phyloP scores from a whole-genome alignment of 2,888 invertebrate species.

The Hecatera dysodea region DNA sequence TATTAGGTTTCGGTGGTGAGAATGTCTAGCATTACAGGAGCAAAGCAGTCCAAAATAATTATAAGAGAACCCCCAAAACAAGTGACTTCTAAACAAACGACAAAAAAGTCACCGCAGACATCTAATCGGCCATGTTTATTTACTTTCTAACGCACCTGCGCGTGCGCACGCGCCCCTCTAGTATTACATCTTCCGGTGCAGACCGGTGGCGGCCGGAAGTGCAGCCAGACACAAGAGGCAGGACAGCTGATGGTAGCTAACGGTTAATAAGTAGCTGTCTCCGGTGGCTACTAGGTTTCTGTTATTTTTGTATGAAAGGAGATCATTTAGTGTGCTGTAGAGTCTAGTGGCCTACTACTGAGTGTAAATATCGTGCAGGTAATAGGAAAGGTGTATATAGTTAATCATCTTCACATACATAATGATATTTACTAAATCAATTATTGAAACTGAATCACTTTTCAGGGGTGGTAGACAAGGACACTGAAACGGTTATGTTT shows the following conservation, averaged over 20 bases:
- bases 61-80: not conserved
- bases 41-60: not conserved
- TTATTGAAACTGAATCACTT: no score
- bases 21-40: no score
- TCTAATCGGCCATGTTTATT: conserved; percentile 17
- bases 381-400: not conserved
- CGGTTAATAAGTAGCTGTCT: conserved; percentile 17
- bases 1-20: no score
- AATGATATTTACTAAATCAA: no score
- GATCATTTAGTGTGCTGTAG: conserved; percentile 4
- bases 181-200: conserved; percentile 34
- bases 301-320: not conserved
- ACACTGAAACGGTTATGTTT: no score
- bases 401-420: no score
- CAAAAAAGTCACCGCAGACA: conserved; percentile 17
- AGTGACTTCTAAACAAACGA: conserved; percentile 4
- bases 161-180: conserved; percentile 50
- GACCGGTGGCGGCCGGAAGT: conserved; percentile 38
- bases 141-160: conserved; percentile 48
- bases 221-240: conserved; percentile 7
- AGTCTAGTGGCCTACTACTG: not conserved
- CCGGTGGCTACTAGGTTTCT: not conserved
- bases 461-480: no score
- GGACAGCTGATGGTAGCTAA: conserved; percentile 26
- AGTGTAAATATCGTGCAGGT: not conserved